Conservation (phyloP, 2,888 invertebrate genomes). For the Cetonia aurata region DNA sequence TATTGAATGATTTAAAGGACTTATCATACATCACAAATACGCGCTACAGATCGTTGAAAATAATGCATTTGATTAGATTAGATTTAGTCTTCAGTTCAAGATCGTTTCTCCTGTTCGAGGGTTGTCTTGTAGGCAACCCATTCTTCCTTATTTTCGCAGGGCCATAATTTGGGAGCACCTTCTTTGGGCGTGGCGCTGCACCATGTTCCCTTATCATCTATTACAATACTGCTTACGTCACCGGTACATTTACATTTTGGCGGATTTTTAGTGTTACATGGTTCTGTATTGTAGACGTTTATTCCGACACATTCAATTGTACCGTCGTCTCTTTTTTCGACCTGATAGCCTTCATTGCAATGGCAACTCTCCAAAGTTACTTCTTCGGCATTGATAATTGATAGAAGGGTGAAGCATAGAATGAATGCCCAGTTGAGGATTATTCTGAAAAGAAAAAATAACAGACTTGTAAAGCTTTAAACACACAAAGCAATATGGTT, state of each 20-base stretch:
- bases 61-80: too few relatives aligned
- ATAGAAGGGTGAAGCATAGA: neutral
- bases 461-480: too few relatives aligned
- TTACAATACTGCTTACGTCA: constrained; percentile 47
- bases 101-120: constrained; percentile 3
- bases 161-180: constrained; percentile 44
- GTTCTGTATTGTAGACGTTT: constrained; percentile 28
- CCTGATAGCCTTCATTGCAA: constrained; percentile 47
- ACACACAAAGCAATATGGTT: too few relatives aligned
- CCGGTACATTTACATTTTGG: constrained; percentile 49
- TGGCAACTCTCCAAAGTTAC: constrained; percentile 47
- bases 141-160: constrained; percentile 50
- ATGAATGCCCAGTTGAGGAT: neutral
- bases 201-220: constrained; percentile 49
- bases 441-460: too few relatives aligned
- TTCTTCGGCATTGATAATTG: neutral
- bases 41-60: too few relatives aligned
- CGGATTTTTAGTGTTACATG: constrained; percentile 48
- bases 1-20: too few relatives aligned
- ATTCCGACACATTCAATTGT: constrained; percentile 46
- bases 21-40: too few relatives aligned
- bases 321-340: constrained; percentile 39
- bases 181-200: constrained; percentile 44
- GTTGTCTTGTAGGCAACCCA: constrained; percentile 45
- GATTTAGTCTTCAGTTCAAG: neutral